Percentiles rank a stretch among this genome's conserved stretches.
Conservation (phyloP, 2,113 vertebrate genomes). For the Orthonyx spaldingii region DNA sequence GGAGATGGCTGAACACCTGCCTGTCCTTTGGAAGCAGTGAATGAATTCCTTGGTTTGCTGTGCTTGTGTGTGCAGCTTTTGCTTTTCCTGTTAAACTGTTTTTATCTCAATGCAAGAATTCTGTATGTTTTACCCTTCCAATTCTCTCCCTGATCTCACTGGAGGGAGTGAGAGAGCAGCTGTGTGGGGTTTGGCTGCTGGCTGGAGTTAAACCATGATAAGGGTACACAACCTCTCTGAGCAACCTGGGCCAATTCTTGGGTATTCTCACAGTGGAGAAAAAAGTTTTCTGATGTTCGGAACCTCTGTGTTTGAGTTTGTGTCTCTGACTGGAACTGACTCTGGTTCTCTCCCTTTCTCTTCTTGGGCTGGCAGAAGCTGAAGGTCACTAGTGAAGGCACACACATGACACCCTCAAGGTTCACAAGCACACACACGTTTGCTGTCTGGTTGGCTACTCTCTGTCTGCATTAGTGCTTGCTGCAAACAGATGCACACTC, state of each 20-base stretch:
- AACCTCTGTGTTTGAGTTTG: not conserved
- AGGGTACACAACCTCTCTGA: not conserved
- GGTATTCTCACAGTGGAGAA: not conserved
- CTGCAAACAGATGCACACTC: not conserved
- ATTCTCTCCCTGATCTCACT: not conserved
- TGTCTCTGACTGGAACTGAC: not conserved
- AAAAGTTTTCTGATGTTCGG: not conserved
- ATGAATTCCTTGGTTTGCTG: not conserved
- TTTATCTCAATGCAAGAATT: not conserved
- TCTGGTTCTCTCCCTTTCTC: not conserved
- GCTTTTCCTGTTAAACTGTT: not conserved
- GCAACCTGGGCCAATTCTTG: not conserved
- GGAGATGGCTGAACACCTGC: not conserved
- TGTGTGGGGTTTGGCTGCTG: not conserved
- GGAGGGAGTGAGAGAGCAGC: not conserved
- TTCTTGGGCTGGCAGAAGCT: not conserved
- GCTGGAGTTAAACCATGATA: not conserved
- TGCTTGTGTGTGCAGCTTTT: not conserved
- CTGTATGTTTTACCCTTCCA: not conserved
- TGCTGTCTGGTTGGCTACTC: not conserved
- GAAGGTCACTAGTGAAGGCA: not conserved
- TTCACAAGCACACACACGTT: not conserved
- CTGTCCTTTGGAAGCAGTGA: not conserved
- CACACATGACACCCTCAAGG: not conserved
- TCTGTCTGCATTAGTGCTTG: accelerated